Percentiles rank a stretch among this genome's conserved stretches.
phyloP scores from a whole-genome alignment of 2,113 vertebrate genomes.

The Gambusia holbrooki region DNA sequence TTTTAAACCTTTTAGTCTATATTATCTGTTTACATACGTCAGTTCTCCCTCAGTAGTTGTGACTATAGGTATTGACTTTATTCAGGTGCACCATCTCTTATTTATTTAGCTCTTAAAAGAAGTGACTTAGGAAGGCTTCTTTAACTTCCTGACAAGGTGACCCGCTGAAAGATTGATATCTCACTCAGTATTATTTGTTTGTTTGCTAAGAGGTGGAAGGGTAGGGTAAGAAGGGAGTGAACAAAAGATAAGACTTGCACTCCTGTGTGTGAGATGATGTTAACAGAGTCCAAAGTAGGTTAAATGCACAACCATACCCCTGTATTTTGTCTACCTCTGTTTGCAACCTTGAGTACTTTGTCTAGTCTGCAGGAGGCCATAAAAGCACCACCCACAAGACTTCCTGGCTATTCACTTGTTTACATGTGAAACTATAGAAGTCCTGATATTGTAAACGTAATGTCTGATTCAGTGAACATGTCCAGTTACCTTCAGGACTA shows the following conservation, averaged over 20 bases:
- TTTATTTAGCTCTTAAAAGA: constrained; percentile 81
- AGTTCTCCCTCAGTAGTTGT: constrained; percentile 4
- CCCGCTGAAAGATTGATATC: constrained; percentile 85
- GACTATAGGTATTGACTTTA: constrained; percentile 62
- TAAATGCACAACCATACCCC: constrained; percentile 31
- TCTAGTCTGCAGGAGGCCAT: constrained; percentile 8
- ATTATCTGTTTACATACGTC: not conserved
- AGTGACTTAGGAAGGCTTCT: constrained; percentile 82
- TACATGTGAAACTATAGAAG: not conserved
- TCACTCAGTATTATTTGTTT: constrained; percentile 83
- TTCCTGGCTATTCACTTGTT: constrained; percentile 7
- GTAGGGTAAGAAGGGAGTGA: constrained; percentile 24
- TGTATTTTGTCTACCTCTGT: constrained; percentile 44
- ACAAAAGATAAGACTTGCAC: constrained; percentile 53
- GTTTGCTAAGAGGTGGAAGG: constrained; percentile 60
- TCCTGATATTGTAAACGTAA: not conserved
- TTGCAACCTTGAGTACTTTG: constrained; percentile 20
- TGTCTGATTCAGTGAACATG: constrained; percentile 6
- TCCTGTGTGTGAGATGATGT: constrained; percentile 33
- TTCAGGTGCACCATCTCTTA: constrained; percentile 69
- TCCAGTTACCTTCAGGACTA: not conserved
- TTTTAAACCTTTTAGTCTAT: constrained; percentile 12
- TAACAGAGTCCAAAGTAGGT: constrained; percentile 31
- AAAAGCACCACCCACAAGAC: not conserved
- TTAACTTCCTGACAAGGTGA: constrained; percentile 84